A percentile compares a stretch with the other conserved stretches of the same genome.
phyloP scores from a whole-genome alignment of 2,797 vertebrate genomes.

The Galago senegalensis region DNA sequence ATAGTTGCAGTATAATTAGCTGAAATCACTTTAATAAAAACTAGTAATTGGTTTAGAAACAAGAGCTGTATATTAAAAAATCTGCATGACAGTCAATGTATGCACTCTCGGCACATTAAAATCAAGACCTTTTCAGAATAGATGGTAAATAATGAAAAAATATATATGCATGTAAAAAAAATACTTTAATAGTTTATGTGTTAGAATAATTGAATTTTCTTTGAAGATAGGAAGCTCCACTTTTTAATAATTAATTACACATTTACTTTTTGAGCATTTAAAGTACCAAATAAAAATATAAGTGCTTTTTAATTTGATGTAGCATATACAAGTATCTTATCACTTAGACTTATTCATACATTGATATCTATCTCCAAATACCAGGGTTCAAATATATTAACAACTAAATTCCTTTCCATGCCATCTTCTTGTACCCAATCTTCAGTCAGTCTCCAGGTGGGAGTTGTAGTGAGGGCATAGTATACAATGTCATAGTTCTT shows the following conservation, averaged over 20 bases:
- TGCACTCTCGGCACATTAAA: constrained; percentile 13
- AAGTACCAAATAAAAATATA: not conserved
- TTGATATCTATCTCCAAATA: not conserved
- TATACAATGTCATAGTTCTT: not conserved
- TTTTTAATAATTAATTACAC: constrained; percentile 5
- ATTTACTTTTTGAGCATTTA: constrained; percentile 38
- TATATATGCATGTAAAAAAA: not conserved
- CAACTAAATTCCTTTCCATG: not conserved
- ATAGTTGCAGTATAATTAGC: constrained; percentile 63
- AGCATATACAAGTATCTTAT: not conserved
- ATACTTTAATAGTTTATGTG: not conserved
- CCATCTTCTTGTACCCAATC: not conserved
- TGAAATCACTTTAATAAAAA: constrained; percentile 76
- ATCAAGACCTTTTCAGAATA: not conserved
- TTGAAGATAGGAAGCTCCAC: not conserved
- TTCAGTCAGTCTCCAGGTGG: not conserved
- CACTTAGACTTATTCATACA: not conserved
- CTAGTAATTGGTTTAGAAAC: constrained; percentile 70
- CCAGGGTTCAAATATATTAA: not conserved
- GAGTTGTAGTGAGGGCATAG: not conserved
- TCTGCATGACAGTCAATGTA: not conserved
- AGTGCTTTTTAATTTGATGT: not conserved
- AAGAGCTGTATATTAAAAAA: constrained; percentile 56
- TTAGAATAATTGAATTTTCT: not conserved
- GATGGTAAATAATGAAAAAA: not conserved